phyloP scores from a whole-genome alignment of 2,888 invertebrate species.

The Stenurella melanura region DNA sequence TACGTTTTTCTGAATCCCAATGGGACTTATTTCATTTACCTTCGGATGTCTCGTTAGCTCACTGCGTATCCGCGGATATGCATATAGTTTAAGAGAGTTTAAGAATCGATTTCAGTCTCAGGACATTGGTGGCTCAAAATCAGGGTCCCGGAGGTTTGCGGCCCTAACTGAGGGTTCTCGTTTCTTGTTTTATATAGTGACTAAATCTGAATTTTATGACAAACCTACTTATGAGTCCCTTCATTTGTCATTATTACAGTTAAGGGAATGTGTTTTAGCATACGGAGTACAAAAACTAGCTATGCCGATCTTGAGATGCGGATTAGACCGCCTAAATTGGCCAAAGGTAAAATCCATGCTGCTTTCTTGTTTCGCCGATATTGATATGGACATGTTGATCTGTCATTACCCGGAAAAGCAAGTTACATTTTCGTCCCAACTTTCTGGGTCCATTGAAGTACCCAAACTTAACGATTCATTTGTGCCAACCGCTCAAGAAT shows the following conservation, averaged over 20 bases:
- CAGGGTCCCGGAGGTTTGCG: neutral
- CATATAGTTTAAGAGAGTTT: neutral
- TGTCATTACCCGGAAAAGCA: neutral
- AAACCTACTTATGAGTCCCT: too few species aligned
- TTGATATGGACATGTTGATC: neutral
- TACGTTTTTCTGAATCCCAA: neutral
- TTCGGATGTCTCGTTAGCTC: neutral
- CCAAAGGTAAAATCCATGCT: too few species aligned
- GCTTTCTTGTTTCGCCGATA: neutral
- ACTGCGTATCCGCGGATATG: neutral
- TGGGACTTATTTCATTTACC: neutral
- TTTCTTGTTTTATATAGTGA: neutral
- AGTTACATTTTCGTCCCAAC: neutral
- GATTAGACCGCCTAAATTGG: conserved; percentile 7
- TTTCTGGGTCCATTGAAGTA: neutral
- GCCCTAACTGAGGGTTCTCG: neutral
- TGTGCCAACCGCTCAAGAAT: neutral
- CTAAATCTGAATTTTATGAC: neutral
- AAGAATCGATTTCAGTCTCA: neutral
- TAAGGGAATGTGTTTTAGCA: neutral
- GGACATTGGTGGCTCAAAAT: neutral
- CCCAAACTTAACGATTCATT: neutral
- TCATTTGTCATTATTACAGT: neutral
- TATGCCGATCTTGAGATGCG: conserved; percentile 8
- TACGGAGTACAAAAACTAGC: neutral